These are phyloP conservation scores for Nannospalax galili DNA, from an alignment of 2,113 vertebrate genomes.

Conservation along the genomic window DNA sequence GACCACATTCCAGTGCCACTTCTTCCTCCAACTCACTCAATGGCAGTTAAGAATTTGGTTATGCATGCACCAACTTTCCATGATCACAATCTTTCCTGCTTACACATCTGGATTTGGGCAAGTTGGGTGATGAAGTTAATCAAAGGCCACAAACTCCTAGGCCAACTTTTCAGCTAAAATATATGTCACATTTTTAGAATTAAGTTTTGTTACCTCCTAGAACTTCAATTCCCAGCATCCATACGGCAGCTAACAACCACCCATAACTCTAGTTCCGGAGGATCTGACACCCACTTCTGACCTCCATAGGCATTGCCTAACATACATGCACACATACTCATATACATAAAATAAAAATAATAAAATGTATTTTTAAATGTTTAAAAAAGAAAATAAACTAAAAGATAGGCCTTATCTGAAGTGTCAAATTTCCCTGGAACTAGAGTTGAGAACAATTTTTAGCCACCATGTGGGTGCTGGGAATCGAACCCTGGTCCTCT, in stretches of 20 bases:
- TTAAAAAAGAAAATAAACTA: neutral
- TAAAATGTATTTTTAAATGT: too few relatives aligned
- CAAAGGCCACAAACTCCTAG: neutral
- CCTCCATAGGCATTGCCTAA: too few relatives aligned
- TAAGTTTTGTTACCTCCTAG: neutral
- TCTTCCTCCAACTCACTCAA: constrained; percentile 17
- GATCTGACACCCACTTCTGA: too few relatives aligned
- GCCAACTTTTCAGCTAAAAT: neutral
- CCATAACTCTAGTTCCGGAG: too few relatives aligned
- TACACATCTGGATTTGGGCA: constrained; percentile 28
- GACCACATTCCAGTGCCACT: neutral
- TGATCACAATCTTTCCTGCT: neutral
- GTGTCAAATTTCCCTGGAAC: too few relatives aligned
- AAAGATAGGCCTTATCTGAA: neutral
- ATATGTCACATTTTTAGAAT: neutral
- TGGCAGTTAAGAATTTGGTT: constrained; percentile 45
- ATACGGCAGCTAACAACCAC: too few relatives aligned
- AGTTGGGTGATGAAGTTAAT: constrained; percentile 25
- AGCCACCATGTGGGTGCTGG: too few relatives aligned
- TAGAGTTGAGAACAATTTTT: too few relatives aligned
- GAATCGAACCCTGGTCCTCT: too few relatives aligned
- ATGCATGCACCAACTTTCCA: neutral
- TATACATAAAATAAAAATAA: too few relatives aligned
- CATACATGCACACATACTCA: too few relatives aligned
- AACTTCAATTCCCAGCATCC: neutral